Evolutionary conservation across 2,888 invertebrate species (phyloP), one percentile per base, ranked within the genome.

Genomic region (Noctuana brunneofusca): DNA sequence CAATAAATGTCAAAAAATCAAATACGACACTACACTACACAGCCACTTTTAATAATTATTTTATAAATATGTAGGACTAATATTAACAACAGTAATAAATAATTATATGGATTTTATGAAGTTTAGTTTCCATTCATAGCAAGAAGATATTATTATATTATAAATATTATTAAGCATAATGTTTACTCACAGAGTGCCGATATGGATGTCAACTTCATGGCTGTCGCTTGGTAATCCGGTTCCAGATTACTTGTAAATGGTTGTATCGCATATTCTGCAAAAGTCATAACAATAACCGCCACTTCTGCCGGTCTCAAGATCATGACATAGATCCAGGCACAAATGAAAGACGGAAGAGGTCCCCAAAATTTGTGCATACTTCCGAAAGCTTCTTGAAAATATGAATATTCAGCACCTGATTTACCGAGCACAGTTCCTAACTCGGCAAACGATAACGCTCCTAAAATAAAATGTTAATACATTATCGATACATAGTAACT

Each of bases 361-460:
- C 96, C 96, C 92, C 94, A 95, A 82, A 93, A 95, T 69, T 84
- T 92, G 74, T 96, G 95, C 49, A 92, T 83, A 3, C 94, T 93
- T 9, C 93, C 91, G 80, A 95, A 96, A 0, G 96, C 95, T 77
- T 95, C 95, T 78, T 94, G 92, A 74, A 96, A 94, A 78, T 96
- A 97, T 1, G 95, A 93, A 79, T 96, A 96, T 83, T 96, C 96
- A 1, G 96, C 96, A 1, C 97, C 97, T 0, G 96, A 96, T 74
- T 95, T 92, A 0, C 95, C 95, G 3, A 96, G 93, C 0, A 96
- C 94, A 0, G 96, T 95, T 30, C 96, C 96, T 58, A 97, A 86
- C 86, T 97, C 97, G 35, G 96, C 96, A 75, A 96, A 97, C 1
- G 95, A 94, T 65, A 96, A 80, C 0, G 96, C 96, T 69, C 96